Base-by-base conservation (phyloP, 1,140 invertebrate genomes). In the Bombus waltoni region DNA sequence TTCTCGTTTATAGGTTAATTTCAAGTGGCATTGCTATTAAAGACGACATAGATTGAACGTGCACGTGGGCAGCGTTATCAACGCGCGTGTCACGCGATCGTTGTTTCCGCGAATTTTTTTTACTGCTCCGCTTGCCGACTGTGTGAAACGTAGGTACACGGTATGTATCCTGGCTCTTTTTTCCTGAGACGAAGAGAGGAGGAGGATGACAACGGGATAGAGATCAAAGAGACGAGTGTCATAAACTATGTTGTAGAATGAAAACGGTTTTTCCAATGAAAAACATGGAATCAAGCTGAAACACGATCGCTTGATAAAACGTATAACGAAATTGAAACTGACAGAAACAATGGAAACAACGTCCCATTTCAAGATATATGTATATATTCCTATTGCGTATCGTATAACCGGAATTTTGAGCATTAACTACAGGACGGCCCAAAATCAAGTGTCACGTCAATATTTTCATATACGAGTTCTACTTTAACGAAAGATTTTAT, bases 251-350 rank as follows among this genome's bases (percentile, higher is more conserved):
- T 10, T 13, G 25, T 18, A 18, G 71, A 73, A 42, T 32, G 28
- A 32, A 73, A 32, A 73, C 40, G 40, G 44, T 71, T 42, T 25
- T 68, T 68, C 9, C 38, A 25, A n/a, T 73, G 71, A 28, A 73
- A 66, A 42, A 40, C 13, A 6, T 1, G 25, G 70, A 28, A 71
- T 38, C 25, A 28, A 35, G 70, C 18, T 71, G 25, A 71, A 71
- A 71, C 38, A 4, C 38, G 25, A 71, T 71, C 71, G 71, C 25
- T 42, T 38, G 28, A 42, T 22, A 25, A 38, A 71, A 38, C 70
- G 38, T 25, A 28, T 28, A 40, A n/a, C 70, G 70, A 71, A 40
- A 71, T 71, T 71, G 71, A n/a, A 73, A 42, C 71, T n/a, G 71
- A n/a, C 13, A 42, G 28, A 42, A 72, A 72, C 28, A 42, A 71